These are phyloP conservation scores for Gymnopithys bicolor DNA, from an alignment of 2,797 vertebrate species.

Conservation along the genomic window DNA sequence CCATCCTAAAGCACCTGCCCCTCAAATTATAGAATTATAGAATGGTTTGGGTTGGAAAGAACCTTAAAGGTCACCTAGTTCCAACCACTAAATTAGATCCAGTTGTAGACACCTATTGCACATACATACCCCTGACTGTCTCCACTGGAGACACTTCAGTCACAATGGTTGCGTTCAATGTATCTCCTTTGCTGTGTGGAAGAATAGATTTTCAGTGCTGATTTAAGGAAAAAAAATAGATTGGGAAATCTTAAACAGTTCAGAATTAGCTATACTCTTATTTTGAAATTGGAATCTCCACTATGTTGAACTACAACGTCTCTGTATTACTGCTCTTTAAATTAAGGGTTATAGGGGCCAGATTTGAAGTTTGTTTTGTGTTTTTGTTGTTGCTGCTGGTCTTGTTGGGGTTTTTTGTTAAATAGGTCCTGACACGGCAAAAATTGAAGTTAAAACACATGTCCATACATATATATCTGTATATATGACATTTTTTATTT, in stretches of 20 bases:
- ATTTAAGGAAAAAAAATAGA: not conserved
- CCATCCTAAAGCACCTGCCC: not conserved
- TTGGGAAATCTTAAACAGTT: not conserved
- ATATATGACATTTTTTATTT: not conserved
- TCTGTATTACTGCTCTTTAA: not conserved
- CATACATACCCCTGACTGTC: not conserved
- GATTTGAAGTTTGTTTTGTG: accelerated
- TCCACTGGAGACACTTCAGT: not conserved
- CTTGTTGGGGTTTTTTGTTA: not conserved
- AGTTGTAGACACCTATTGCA: not conserved
- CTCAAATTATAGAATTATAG: not conserved
- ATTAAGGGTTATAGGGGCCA: not conserved
- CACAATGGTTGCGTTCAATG: accelerated
- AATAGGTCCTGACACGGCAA: not conserved
- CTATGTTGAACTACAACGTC: accelerated
- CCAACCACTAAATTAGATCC: not conserved
- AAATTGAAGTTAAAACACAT: not conserved
- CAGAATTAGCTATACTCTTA: not conserved
- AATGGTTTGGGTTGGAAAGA: not conserved
- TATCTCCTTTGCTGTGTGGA: not conserved
- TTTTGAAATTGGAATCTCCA: not conserved
- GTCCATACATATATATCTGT: not conserved
- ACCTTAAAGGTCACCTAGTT: not conserved
- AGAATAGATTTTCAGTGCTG: not conserved
- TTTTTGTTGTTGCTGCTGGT: too few species aligned